A percentile compares a stretch with the other conserved stretches of the same genome.
Evolutionary conservation across 2,113 vertebrate genomes (phyloP).

Genomic region (Agapornis roseicollis): DNA sequence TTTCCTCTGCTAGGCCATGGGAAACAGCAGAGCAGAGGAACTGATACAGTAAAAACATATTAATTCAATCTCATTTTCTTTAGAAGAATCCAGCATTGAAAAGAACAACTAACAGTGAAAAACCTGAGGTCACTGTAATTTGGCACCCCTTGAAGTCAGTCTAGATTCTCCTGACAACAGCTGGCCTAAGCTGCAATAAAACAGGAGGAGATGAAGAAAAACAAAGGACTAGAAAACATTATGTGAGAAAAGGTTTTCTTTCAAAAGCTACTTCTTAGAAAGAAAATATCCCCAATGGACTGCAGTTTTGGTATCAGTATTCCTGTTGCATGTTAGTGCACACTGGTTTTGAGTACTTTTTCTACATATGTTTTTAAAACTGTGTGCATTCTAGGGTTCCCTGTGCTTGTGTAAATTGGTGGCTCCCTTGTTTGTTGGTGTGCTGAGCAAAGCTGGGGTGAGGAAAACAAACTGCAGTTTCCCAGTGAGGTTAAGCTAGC

Average conservation of each 20-base stretch:
- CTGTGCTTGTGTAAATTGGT: not conserved
- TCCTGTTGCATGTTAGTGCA: not conserved
- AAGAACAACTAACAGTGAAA: slow-evolving; percentile 44
- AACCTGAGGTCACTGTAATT: not conserved
- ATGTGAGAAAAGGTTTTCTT: not conserved
- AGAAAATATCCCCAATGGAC: not conserved
- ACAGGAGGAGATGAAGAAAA: not conserved
- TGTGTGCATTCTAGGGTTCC: not conserved
- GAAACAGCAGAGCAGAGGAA: slow-evolving; percentile 39
- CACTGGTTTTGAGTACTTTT: not conserved
- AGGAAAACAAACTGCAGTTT: not conserved
- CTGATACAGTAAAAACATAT: slow-evolving; percentile 50
- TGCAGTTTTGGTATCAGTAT: not conserved
- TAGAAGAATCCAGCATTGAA: not conserved
- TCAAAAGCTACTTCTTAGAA: not conserved
- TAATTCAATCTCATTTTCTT: slow-evolving; percentile 29
- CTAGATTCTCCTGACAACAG: not conserved
- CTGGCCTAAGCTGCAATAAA: not conserved
- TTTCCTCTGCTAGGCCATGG: slow-evolving; percentile 55
- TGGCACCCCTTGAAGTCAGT: not conserved
- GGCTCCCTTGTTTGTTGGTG: not conserved
- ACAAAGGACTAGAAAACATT: not conserved
- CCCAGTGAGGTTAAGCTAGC: not conserved
- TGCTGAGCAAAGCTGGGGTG: not conserved
- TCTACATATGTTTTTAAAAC: not conserved